Base-by-base conservation (phyloP, 2,797 vertebrate genomes). In the Gadopsis marmoratus region DNA sequence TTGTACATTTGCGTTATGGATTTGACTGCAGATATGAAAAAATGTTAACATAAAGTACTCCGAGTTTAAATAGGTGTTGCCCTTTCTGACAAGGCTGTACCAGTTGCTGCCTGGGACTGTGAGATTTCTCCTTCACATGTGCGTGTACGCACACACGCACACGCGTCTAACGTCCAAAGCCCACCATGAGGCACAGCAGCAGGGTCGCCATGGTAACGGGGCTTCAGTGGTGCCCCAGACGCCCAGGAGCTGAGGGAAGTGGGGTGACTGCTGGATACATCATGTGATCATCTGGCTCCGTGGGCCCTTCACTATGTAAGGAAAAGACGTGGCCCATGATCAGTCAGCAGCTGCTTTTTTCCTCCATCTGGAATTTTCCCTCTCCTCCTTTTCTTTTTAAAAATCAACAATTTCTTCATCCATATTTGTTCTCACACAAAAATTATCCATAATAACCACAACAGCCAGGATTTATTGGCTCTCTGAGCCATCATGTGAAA, bases 71-170 rank as follows among this genome's bases (percentile, higher is more conserved):
- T 13, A 80, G 67, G 79, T 77, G 82, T 78, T 74, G 51, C 66
- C 72, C 39, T 75, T 50, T 88, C 72, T 50, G 76, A 80, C n/a
- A n/a, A 75, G 59, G 64, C 82, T 29, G 92, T 93, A 94, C 93
- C 93, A 94, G 92, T 86, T 79, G 89, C 84, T 76, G 90, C 64
- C 61, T 61, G 60, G 50, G 61, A 76, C 88, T 86, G 82, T 63
- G 65, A 88, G 81, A 83, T 72, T 47, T 81, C 78, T 62, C 51
- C 29, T 82, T 74, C 81, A 79, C 78, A 75, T 45, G 31, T 23
- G 9, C 19, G 31, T 65, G 9, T 62, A n/a, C 35, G 60, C 58
- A 54, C 71, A 23, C 51, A 55, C 65, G 65, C 48, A 53, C 74
- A 54, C 10, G 17, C 23, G 66, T 14, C 35, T 5, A n/a, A 63